These are phyloP conservation scores for Oreotrochilus melanogaster DNA, from an alignment of 2,113 vertebrate species.

Conservation along the genomic window DNA sequence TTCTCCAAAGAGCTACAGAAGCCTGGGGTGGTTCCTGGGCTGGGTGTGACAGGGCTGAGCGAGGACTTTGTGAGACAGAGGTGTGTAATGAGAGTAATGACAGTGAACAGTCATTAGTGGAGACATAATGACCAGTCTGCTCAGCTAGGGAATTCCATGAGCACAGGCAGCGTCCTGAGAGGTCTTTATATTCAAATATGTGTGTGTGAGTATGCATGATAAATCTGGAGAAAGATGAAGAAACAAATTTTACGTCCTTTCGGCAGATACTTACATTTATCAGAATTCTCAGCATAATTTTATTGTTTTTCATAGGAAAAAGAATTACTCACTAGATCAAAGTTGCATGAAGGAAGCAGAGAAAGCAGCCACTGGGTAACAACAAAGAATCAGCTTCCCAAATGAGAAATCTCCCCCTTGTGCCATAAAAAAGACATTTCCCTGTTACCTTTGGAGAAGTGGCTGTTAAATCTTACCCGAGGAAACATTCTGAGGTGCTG, in stretches of 20 bases:
- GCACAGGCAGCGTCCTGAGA: neutral
- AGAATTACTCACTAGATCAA: neutral
- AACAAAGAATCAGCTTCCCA: neutral
- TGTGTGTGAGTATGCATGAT: rapidly evolving
- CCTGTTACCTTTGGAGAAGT: neutral
- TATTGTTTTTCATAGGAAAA: neutral
- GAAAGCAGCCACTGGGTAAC: neutral
- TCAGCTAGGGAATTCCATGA: neutral
- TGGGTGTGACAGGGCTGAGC: neutral
- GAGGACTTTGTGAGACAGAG: neutral
- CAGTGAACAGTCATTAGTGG: neutral
- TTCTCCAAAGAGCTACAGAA: neutral
- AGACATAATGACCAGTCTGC: neutral
- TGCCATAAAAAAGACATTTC: slow-evolving; percentile 5
- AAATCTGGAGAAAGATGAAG: neutral
- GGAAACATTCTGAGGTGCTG: neutral
- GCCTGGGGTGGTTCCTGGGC: neutral
- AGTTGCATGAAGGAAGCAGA: neutral
- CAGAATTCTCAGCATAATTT: neutral
- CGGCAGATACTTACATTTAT: neutral
- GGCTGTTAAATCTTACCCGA: neutral
- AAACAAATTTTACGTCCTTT: neutral
- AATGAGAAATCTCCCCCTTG: slow-evolving; percentile 38
- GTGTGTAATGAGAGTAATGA: too few species aligned
- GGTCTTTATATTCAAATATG: neutral